Percentiles rank a stretch among this genome's conserved stretches.
Conservation (phyloP, 1,140 invertebrate genomes). For the Atta texana region DNA sequence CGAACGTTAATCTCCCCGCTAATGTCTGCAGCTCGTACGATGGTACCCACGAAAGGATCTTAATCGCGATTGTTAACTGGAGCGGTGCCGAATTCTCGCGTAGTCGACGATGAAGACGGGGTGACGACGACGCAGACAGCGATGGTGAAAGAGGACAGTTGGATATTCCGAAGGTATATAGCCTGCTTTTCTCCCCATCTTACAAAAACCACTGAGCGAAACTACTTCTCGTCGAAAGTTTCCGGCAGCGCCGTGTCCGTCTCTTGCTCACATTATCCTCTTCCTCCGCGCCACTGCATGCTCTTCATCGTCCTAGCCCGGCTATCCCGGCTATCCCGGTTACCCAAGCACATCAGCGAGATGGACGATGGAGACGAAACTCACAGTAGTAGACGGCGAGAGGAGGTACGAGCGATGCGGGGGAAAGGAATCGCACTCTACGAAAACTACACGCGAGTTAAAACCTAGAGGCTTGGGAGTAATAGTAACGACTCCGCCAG, state of each 20-base stretch:
- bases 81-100: slow-evolving; percentile 65
- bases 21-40: slow-evolving; percentile 65
- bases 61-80: slow-evolving; percentile 73
- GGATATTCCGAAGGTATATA: slow-evolving; percentile 36
- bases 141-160: not conserved
- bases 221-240: slow-evolving; percentile 69
- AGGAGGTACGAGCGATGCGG: not conserved
- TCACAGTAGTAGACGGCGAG: not conserved
- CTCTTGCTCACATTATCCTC: slow-evolving; percentile 53
- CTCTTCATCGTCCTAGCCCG: not conserved
- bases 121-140: slow-evolving; percentile 11
- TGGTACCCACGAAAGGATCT: slow-evolving; percentile 59
- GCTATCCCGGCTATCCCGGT: not conserved
- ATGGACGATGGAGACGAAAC: slow-evolving; percentile 54
- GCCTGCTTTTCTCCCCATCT: slow-evolving; percentile 16
- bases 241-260: slow-evolving; percentile 22
- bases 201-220: slow-evolving; percentile 56
- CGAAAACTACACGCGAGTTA: slow-evolving; percentile 30
- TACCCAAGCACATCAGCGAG: slow-evolving; percentile 53
- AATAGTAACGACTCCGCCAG: slow-evolving; percentile 53
- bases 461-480: slow-evolving; percentile 42
- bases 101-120: slow-evolving; percentile 35
- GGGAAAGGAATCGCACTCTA: not conserved
- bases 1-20: slow-evolving; percentile 69
- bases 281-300: not conserved